A percentile compares a stretch with the other conserved stretches of the same genome.
Evolutionary conservation across 2,797 vertebrate species (phyloP).

Genomic region (Liasis olivaceus): DNA sequence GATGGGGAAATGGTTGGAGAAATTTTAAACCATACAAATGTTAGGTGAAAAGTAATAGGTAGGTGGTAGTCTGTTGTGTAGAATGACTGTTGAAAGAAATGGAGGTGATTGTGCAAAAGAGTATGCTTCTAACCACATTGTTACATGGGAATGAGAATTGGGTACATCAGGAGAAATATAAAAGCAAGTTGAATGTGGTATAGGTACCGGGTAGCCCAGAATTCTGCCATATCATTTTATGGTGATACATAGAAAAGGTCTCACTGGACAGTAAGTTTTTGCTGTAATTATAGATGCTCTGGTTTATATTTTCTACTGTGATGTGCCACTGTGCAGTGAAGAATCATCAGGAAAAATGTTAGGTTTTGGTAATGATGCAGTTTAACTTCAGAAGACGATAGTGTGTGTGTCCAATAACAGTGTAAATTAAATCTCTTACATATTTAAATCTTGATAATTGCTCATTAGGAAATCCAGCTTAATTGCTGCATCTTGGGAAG

Average conservation of each 20-base stretch:
- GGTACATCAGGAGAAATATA: background rate
- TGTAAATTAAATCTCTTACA: background rate
- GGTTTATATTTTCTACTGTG: background rate
- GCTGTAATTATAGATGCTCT: background rate
- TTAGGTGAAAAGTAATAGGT: background rate
- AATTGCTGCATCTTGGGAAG: background rate
- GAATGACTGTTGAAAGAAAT: background rate
- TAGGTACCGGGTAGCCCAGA: background rate
- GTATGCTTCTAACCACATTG: background rate
- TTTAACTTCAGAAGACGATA: background rate
- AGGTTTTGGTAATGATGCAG: background rate
- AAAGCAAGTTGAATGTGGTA: background rate
- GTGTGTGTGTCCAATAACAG: too few relatives aligned
- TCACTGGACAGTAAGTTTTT: background rate
- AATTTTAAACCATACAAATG: background rate
- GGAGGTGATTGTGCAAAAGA: background rate
- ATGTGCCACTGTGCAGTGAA: background rate
- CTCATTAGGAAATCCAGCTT: background rate
- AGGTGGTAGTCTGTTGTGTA: background rate
- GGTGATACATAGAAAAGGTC: background rate
- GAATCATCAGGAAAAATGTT: background rate
- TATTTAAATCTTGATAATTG: background rate
- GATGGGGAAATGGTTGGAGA: background rate
- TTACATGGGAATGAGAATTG: background rate
- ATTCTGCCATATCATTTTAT: background rate